Percentiles rank a stretch among this genome's conserved stretches.
These are phyloP conservation scores for Thaumatotibia leucotreta DNA, from an alignment of 1,140 invertebrate species.

Conservation along the genomic window DNA sequence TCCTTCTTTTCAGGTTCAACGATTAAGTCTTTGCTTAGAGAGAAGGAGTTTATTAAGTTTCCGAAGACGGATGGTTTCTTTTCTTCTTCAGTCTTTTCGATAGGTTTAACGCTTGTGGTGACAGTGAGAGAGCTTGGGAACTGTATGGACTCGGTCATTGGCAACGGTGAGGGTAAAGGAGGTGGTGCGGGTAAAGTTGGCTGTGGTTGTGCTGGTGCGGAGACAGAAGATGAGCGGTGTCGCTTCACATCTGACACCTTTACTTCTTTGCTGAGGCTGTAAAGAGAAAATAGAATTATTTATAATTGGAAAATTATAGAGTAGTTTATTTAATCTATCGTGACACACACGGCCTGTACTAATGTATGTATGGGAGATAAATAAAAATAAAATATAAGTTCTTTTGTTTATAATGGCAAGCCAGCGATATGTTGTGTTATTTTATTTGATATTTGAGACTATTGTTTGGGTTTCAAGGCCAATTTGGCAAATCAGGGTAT, in stretches of 20 bases:
- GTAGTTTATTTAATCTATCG: too few relatives aligned
- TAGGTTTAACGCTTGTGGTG: slow-evolving; percentile 45
- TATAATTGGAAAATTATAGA: too few relatives aligned
- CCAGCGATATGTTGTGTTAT: too few relatives aligned
- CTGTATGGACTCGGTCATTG: slow-evolving; percentile 46
- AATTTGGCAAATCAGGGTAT: too few relatives aligned
- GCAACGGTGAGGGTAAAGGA: not conserved
- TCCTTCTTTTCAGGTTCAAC: slow-evolving; percentile 51
- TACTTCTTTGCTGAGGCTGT: slow-evolving; percentile 59
- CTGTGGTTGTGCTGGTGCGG: not conserved
- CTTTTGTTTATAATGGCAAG: too few relatives aligned
- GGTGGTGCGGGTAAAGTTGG: too few relatives aligned
- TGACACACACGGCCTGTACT: too few relatives aligned
- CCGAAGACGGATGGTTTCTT: slow-evolving; percentile 40
- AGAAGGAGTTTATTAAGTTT: slow-evolving; percentile 37
- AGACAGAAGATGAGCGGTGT: slow-evolving; percentile 37
- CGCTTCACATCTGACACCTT: slow-evolving; percentile 56
- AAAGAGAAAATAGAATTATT: too few relatives aligned
- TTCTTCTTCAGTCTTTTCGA: slow-evolving; percentile 28
- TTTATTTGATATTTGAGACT: too few relatives aligned
- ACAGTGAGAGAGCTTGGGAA: slow-evolving; percentile 65
- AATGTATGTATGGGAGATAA: too few relatives aligned
- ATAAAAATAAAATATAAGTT: too few relatives aligned
- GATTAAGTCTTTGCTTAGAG: slow-evolving; percentile 43
- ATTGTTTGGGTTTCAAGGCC: too few relatives aligned